phyloP scores from a whole-genome alignment of 2,797 vertebrate species.

The Capromys pilorides region DNA sequence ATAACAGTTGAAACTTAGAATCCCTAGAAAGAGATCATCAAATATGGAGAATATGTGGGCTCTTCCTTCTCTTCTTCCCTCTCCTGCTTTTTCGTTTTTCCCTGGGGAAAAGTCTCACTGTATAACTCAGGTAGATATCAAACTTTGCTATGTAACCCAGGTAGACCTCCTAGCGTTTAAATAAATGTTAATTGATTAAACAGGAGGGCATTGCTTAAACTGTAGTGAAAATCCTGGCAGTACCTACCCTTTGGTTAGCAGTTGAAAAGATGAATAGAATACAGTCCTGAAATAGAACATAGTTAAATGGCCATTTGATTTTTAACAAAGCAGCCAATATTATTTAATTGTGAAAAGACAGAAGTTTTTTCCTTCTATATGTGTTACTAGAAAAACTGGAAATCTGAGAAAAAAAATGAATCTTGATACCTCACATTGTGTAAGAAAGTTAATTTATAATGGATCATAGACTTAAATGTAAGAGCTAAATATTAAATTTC shows the following conservation, averaged over 20 bases:
- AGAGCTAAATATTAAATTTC: no score
- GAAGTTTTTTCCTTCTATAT: not conserved
- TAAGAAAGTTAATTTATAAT: not conserved
- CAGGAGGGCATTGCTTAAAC: not conserved
- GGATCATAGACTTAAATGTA: not conserved
- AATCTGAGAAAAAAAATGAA: not conserved
- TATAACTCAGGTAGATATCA: not conserved
- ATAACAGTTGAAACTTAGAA: not conserved
- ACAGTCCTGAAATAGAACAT: not conserved
- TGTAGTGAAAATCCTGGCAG: not conserved
- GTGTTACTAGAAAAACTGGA: not conserved
- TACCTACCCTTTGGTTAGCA: not conserved
- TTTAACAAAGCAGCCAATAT: not conserved
- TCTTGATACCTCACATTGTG: not conserved
- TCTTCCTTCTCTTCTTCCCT: not conserved
- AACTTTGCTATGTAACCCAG: not conserved
- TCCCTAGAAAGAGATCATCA: not conserved
- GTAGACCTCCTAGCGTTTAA: not conserved
- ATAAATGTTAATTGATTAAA: not conserved
- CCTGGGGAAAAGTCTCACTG: not conserved
- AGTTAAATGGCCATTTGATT: not conserved
- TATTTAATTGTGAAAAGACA: not conserved
- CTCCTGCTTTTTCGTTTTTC: not conserved
- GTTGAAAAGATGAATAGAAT: not conserved
- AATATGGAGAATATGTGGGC: conserved; percentile 4